phyloP scores from a whole-genome alignment of 2,113 vertebrate species.

The Malurus melanocephalus region DNA sequence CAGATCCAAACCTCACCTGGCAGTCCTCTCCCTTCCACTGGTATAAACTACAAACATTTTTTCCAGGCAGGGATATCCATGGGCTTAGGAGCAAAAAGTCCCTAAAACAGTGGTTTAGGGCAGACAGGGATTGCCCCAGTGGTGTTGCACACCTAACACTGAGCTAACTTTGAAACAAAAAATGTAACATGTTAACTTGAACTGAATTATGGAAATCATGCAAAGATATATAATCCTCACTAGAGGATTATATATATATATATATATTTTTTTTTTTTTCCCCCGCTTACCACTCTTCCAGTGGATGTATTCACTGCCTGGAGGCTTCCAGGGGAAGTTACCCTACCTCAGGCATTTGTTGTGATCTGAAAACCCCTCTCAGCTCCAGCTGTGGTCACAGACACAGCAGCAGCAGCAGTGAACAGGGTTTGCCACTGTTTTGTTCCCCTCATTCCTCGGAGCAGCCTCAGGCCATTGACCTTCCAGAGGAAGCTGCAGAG shows the following conservation, averaged over 20 bases:
- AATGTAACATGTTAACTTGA: background rate
- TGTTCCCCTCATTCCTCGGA: background rate
- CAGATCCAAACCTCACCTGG: background rate
- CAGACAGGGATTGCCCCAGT: background rate
- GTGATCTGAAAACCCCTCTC: background rate
- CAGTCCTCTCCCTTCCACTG: background rate
- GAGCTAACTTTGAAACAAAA: background rate
- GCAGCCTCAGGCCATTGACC: background rate
- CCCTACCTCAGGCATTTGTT: background rate
- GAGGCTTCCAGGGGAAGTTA: background rate
- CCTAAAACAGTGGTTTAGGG: background rate
- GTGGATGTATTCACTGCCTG: background rate
- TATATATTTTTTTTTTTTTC: too few relatives aligned
- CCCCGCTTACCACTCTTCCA: rapidly evolving
- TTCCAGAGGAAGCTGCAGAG: background rate
- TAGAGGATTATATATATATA: too few relatives aligned
- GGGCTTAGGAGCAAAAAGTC: background rate
- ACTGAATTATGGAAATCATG: background rate
- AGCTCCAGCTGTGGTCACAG: background rate
- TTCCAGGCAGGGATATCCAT: background rate
- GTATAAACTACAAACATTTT: rapidly evolving
- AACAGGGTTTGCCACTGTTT: background rate
- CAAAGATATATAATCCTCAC: background rate
- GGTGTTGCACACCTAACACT: background rate
- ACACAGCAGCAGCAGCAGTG: background rate